Evolutionary conservation across 2,888 invertebrate species (phyloP).

Genomic region (Ashinkailepas kermadecensis): DNA sequence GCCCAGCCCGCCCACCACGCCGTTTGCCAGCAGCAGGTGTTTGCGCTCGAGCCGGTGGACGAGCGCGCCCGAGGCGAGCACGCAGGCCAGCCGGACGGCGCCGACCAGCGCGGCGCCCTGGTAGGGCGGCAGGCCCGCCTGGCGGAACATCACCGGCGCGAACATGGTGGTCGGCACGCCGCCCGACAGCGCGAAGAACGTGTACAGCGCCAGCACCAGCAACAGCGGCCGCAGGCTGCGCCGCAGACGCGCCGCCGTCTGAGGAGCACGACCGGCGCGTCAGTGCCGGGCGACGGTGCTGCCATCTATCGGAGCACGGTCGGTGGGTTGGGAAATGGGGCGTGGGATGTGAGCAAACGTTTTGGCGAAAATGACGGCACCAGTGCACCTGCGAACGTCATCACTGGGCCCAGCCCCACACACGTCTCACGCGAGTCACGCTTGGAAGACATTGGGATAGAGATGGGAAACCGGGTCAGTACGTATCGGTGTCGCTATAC

Average conservation of each 20-base stretch:
- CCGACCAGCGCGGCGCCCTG: neutral
- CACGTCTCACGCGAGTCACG: no score
- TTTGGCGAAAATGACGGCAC: no score
- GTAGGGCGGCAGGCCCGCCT: neutral
- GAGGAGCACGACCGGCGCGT: no score
- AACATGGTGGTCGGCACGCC: neutral
- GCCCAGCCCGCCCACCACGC: neutral
- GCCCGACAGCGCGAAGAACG: neutral
- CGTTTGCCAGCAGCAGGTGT: neutral
- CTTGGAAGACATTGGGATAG: no score
- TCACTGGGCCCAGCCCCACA: no score
- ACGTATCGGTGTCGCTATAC: no score
- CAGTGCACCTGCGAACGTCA: no score
- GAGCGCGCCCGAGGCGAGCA: neutral
- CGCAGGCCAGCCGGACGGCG: neutral
- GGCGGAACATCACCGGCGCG: neutral
- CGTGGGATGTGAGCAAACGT: no score
- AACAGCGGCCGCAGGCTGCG: neutral
- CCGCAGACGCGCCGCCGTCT: neutral
- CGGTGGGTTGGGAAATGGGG: no score
- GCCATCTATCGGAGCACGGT: no score
- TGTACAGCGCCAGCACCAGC: neutral
- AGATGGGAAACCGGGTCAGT: no score
- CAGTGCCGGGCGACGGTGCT: no score
- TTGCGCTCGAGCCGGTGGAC: neutral